phyloP scores from a whole-genome alignment of 2,797 vertebrate species.

The Neoniphon sammara region DNA sequence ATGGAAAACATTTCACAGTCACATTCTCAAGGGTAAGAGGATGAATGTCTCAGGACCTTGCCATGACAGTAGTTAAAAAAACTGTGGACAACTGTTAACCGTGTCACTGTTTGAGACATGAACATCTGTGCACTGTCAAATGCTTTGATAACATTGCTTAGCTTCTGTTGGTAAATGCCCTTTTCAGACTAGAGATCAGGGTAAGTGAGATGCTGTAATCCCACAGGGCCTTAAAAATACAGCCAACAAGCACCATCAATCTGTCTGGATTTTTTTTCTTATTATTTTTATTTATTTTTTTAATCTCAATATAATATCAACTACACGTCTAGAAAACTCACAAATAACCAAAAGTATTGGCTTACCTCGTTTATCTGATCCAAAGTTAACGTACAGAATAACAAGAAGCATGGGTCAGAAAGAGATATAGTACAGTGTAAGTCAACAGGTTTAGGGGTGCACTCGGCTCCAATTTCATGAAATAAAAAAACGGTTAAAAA shows the following conservation, averaged over 20 bases:
- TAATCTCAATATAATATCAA: conserved; percentile 37
- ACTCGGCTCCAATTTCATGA: conserved; percentile 73
- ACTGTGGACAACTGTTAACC: background rate
- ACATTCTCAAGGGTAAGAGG: conserved; percentile 30
- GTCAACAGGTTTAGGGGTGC: conserved; percentile 79
- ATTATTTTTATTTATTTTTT: conserved; percentile 26
- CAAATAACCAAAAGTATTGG: conserved; percentile 79
- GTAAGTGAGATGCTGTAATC: conserved; percentile 47
- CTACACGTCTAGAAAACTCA: conserved; percentile 60
- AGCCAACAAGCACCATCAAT: conserved; percentile 66
- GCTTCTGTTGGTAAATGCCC: conserved; percentile 74
- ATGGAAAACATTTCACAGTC: conserved; percentile 41
- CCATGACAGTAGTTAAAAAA: conserved; percentile 28
- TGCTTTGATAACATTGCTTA: conserved; percentile 49
- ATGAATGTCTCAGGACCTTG: conserved; percentile 11
- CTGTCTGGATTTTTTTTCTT: conserved; percentile 51
- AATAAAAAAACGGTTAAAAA: conserved; percentile 62
- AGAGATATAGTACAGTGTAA: conserved; percentile 84
- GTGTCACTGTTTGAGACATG: conserved; percentile 36
- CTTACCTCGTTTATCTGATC: conserved; percentile 90
- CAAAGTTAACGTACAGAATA: conserved; percentile 85
- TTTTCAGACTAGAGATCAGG: conserved; percentile 66
- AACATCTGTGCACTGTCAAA: conserved; percentile 54
- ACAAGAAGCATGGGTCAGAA: conserved; percentile 84
- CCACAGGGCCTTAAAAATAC: conserved; percentile 44